Conservation (phyloP, 2,113 vertebrate genomes). For the Pseudopipra pipra region DNA sequence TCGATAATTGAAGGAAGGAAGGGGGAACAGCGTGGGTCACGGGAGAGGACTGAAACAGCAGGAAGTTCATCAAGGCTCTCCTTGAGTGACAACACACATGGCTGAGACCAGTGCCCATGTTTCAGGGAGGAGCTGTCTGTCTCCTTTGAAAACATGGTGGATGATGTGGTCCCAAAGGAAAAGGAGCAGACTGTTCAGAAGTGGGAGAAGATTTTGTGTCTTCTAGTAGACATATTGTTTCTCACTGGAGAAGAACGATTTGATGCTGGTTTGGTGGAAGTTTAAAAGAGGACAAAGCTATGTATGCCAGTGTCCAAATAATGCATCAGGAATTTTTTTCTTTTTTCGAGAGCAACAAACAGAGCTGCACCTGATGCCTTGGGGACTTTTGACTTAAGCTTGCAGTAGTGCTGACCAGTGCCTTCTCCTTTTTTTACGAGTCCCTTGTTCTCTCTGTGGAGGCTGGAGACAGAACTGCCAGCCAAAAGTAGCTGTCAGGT, state of each 20-base stretch:
- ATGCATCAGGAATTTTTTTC: no score
- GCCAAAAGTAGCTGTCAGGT: background rate
- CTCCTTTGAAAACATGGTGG: fast-evolving
- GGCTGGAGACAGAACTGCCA: background rate
- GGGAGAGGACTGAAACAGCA: background rate
- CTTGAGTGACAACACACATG: fast-evolving
- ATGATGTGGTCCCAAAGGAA: background rate
- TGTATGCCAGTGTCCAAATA: background rate
- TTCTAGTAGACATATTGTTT: background rate
- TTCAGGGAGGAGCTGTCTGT: fast-evolving
- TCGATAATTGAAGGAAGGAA: background rate
- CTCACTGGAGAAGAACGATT: background rate
- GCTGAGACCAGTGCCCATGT: background rate
- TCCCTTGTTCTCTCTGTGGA: background rate
- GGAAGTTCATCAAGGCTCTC: background rate
- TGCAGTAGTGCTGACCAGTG: background rate
- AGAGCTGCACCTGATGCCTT: background rate
- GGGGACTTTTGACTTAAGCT: background rate
- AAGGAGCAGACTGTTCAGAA: background rate
- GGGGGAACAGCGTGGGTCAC: fast-evolving
- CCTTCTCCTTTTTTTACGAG: background rate
- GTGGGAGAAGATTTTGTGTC: background rate
- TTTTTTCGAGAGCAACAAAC: background rate
- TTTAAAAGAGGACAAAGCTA: background rate
- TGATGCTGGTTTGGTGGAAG: background rate